phyloP scores from a whole-genome alignment of 2,888 invertebrate species.

The Macrostomum cliftonense region DNA sequence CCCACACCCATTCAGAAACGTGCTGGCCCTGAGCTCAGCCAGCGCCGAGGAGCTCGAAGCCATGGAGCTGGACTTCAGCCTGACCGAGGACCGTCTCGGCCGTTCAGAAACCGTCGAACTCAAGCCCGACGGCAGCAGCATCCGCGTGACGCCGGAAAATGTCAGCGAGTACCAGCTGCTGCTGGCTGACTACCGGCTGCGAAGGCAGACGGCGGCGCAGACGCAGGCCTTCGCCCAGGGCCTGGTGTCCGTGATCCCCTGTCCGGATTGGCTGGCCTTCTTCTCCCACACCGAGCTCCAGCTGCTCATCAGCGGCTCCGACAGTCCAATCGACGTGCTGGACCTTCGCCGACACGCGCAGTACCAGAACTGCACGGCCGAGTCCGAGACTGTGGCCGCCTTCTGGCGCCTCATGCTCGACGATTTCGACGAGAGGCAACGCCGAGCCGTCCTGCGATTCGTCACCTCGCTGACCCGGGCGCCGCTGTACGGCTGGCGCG shows the following conservation, averaged over 20 bases:
- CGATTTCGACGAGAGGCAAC: slow-evolving; percentile 53
- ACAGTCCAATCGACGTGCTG: slow-evolving; percentile 71
- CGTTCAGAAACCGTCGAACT: slow-evolving; percentile 56
- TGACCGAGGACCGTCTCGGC: slow-evolving; percentile 44
- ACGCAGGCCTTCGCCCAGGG: slow-evolving; percentile 73
- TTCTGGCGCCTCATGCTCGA: slow-evolving; percentile 70
- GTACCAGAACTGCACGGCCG: slow-evolving; percentile 41
- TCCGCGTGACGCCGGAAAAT: slow-evolving; percentile 73
- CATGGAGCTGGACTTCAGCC: slow-evolving; percentile 67
- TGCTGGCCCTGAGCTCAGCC: slow-evolving; percentile 59
- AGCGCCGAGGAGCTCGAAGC: slow-evolving; percentile 68
- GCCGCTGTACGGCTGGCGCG: slow-evolving; percentile 83
- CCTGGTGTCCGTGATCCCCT: slow-evolving; percentile 66
- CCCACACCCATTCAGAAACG: slow-evolving; percentile 44
- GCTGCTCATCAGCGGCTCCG: slow-evolving; percentile 83
- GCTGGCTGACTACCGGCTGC: slow-evolving; percentile 83
- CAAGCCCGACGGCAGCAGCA: slow-evolving; percentile 69
- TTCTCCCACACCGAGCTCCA: slow-evolving; percentile 84
- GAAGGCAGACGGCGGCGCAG: slow-evolving; percentile 59
- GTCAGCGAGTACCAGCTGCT: slow-evolving; percentile 86
- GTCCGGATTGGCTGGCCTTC: slow-evolving; percentile 70
- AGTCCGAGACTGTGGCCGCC: slow-evolving; percentile 32
- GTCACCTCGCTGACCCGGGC: slow-evolving; percentile 93
- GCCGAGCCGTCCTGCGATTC: slow-evolving; percentile 74
- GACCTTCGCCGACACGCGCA: slow-evolving; percentile 70